phyloP scores from a whole-genome alignment of 2,888 invertebrate genomes.

The Anoncus sp. region DNA sequence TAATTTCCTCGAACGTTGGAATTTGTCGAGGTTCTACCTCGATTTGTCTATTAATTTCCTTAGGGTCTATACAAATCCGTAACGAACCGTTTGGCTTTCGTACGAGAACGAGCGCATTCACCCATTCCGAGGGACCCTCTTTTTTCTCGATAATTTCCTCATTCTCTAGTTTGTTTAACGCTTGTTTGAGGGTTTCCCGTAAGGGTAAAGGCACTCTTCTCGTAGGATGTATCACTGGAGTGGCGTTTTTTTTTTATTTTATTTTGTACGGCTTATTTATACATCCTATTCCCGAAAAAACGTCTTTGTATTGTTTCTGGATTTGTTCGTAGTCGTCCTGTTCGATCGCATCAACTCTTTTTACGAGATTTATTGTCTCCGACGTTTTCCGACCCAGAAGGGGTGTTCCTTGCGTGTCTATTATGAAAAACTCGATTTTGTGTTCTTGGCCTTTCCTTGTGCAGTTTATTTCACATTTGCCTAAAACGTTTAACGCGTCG shows the following conservation, averaged over 20 bases:
- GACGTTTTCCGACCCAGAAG: conserved; percentile 39
- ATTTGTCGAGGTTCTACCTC: conserved; percentile 49
- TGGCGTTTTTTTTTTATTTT: conserved; percentile 38
- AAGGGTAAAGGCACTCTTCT: conserved; percentile 64
- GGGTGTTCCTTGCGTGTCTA: conserved; percentile 42
- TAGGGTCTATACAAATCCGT: conserved; percentile 50
- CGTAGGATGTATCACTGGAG: conserved; percentile 56
- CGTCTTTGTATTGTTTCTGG: conserved; percentile 52
- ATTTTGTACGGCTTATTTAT: conserved; percentile 38
- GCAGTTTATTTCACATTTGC: conserved; percentile 16
- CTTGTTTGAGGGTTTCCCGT: conserved; percentile 55
- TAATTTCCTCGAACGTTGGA: conserved; percentile 50
- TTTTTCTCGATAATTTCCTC: conserved; percentile 57
- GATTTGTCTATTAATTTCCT: conserved; percentile 51
- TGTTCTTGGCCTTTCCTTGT: neutral
- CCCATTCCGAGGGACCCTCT: conserved; percentile 54
- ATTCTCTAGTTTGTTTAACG: conserved; percentile 22
- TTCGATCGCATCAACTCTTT: conserved; percentile 42
- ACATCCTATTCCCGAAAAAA: conserved; percentile 65
- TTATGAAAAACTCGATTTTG: conserved; percentile 32
- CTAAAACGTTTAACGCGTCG: conserved; percentile 21
- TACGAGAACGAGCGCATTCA: conserved; percentile 54
- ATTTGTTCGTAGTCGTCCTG: conserved; percentile 16
- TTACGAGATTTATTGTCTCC: conserved; percentile 40
- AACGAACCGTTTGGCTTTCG: conserved; percentile 44